Evolutionary conservation across 2,797 vertebrate genomes (phyloP).

Genomic region (Loris lydekkerianus): DNA sequence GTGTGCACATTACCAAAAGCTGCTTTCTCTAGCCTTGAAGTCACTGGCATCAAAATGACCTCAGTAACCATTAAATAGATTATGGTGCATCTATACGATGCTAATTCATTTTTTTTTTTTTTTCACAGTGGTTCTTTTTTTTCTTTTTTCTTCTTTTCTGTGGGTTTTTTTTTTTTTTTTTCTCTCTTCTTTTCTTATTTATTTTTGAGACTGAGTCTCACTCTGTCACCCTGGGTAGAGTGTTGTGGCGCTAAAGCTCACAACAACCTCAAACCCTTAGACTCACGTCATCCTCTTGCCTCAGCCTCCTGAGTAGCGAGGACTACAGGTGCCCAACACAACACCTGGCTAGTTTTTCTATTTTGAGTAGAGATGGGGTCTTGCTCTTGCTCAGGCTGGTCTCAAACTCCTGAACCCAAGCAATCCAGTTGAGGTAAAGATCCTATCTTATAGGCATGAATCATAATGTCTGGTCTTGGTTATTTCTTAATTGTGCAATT

Average conservation of each 20-base stretch:
- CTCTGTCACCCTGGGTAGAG: not conserved
- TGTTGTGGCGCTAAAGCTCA: not conserved
- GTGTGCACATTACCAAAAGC: not conserved
- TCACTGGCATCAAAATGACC: not conserved
- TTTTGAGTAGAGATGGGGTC: too few species aligned
- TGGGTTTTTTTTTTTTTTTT: too few species aligned
- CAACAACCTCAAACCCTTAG: not conserved
- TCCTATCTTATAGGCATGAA: too few species aligned
- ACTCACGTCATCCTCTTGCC: too few species aligned
- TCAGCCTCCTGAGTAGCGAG: too few species aligned
- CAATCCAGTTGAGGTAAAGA: too few species aligned
- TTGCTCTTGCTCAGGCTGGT: too few species aligned
- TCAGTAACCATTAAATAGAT: constrained; percentile 3
- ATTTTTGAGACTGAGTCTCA: too few species aligned
- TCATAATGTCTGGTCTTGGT: not conserved
- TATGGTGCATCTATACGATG: not conserved
- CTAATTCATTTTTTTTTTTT: not conserved
- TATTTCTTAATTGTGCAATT: constrained; percentile 23
- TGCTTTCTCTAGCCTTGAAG: not conserved
- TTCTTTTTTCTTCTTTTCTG: not conserved
- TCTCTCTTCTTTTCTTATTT: too few species aligned
- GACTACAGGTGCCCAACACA: too few species aligned
- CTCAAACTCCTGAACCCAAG: too few species aligned
- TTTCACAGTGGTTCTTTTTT: not conserved
- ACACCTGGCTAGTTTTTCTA: too few species aligned